These are phyloP conservation scores for Caenorhabditis sp. DNA, from an alignment of 2,888 invertebrate genomes.

Conservation along the genomic window DNA sequence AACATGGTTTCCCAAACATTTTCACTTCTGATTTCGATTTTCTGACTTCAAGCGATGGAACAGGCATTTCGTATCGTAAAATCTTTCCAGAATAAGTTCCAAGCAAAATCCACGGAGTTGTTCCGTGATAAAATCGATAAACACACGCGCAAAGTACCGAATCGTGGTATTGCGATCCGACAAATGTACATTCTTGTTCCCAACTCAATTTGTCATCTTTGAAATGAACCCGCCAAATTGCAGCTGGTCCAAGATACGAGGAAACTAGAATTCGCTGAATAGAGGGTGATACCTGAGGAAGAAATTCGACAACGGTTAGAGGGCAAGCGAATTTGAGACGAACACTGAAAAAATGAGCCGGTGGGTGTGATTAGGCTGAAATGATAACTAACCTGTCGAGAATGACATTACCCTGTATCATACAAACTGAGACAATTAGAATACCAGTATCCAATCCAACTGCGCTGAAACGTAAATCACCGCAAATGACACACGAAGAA, in stretches of 20 bases:
- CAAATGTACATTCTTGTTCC: conserved; percentile 27
- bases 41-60: conserved; percentile 19
- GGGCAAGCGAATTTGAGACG: conserved; percentile 30
- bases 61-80: conserved; percentile 29
- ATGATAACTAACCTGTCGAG: conserved; percentile 21
- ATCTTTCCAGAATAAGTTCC: conserved; percentile 35
- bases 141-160: conserved; percentile 34
- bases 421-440: conserved; percentile 29
- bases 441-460: conserved; percentile 41
- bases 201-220: conserved; percentile 27
- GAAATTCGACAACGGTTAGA: conserved; percentile 35
- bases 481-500: conserved; percentile 23
- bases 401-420: conserved; percentile 35
- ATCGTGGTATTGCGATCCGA: conserved; percentile 29
- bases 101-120: conserved; percentile 13
- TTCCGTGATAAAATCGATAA: conserved; percentile 36
- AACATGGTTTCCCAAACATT: conserved; percentile 15
- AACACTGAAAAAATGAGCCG: conserved; percentile 16
- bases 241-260: conserved; percentile 36
- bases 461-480: conserved; percentile 26
- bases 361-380: background rate
- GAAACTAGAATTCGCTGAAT: conserved; percentile 33
- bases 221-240: conserved; percentile 31
- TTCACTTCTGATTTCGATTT: background rate
- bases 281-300: conserved; percentile 22